These are phyloP conservation scores for Rallus limicola DNA, from an alignment of 2,113 vertebrate genomes.

Conservation along the genomic window DNA sequence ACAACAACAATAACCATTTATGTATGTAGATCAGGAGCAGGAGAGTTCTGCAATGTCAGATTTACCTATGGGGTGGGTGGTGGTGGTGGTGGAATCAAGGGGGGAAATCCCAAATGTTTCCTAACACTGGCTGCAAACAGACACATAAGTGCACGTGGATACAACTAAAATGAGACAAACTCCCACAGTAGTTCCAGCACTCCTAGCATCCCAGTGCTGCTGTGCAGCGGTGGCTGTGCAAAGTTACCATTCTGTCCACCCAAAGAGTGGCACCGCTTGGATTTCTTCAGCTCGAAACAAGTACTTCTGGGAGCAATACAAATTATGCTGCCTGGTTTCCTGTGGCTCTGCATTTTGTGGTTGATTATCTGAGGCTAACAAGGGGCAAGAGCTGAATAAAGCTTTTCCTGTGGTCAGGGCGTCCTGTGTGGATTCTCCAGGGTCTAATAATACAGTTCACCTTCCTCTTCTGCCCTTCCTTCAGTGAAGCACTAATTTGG, in stretches of 20 bases:
- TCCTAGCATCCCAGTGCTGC: not conserved
- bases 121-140: not conserved
- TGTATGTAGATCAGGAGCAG: not conserved
- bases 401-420: conserved; percentile 61
- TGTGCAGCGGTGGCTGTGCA: not conserved
- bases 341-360: conserved; percentile 47
- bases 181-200: not conserved
- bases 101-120: accelerated
- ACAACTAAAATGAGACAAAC: not conserved
- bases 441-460: conserved; percentile 58
- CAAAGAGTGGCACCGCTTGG: not conserved
- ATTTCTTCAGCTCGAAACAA: not conserved
- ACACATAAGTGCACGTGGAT: not conserved
- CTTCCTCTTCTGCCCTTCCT: conserved; percentile 63
- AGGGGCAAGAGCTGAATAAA: conserved; percentile 51
- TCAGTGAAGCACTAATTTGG: conserved; percentile 16
- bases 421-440: conserved; percentile 56
- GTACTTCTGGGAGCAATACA: conserved; percentile 12
- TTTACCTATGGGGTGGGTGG: not conserved
- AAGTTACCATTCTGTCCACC: not conserved
- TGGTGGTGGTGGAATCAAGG: not conserved
- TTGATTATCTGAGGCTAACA: conserved; percentile 53
- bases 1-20: not conserved
- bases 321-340: conserved; percentile 34
- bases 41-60: not conserved